These are phyloP conservation scores for Andricus curvator DNA, from an alignment of 2,888 invertebrate species.

Conservation along the genomic window DNA sequence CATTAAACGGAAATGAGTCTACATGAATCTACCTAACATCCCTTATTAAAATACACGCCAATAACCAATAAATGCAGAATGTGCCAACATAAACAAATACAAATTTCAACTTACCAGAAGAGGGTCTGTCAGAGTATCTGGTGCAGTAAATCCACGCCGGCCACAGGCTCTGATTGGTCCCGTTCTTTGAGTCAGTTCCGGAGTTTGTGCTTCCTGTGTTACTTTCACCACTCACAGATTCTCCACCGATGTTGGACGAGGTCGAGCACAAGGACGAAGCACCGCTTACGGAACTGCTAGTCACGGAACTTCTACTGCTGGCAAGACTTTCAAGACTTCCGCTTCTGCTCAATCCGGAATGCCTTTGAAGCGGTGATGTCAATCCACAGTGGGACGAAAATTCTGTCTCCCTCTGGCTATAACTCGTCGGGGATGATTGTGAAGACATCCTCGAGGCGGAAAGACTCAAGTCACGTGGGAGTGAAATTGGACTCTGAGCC, in stretches of 20 bases:
- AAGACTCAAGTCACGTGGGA: conserved; percentile 67
- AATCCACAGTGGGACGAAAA: conserved; percentile 65
- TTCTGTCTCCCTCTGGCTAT: conserved; percentile 61
- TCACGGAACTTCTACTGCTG: conserved; percentile 74
- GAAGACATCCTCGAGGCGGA: conserved; percentile 65
- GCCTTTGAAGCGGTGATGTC: conserved; percentile 68
- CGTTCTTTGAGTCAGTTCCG: conserved; percentile 49
- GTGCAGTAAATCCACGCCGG: conserved; percentile 99
- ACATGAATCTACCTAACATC: too few species aligned
- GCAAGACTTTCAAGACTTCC: conserved; percentile 76
- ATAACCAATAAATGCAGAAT: background rate
- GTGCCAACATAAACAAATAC: background rate
- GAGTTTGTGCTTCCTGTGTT: conserved; percentile 61
- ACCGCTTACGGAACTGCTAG: conserved; percentile 71
- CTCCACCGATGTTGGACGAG: conserved; percentile 65
- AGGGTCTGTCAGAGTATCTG: conserved; percentile 94
- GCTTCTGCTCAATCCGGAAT: conserved; percentile 71
- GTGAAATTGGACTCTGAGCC: conserved; percentile 60
- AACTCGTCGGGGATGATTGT: conserved; percentile 59
- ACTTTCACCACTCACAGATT: conserved; percentile 70
- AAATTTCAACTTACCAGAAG: conserved; percentile 86
- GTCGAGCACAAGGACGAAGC: conserved; percentile 73
- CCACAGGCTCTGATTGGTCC: conserved; percentile 82
- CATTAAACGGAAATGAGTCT: too few species aligned
- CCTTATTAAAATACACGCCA: too few species aligned